Evolutionary conservation across 2,888 invertebrate species (phyloP), one percentile per base, ranked within the genome.

Genomic region (Euproctis similis): DNA sequence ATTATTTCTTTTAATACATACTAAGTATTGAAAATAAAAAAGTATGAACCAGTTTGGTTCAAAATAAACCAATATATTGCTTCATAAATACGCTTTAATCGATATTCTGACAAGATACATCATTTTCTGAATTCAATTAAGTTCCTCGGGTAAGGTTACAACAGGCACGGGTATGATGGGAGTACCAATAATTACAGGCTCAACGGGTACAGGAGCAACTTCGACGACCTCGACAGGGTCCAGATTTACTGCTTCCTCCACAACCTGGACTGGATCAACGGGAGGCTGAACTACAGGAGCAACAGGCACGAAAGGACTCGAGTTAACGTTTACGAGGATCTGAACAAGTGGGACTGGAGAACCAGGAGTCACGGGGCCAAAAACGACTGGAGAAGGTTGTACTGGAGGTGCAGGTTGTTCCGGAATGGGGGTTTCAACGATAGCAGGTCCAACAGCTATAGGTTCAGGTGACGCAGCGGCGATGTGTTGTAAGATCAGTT

Each of bases 301-400:
- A 7, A 31, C 28, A 31, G 32, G 13, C 2, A 30, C 31, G 28
- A 36, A 38, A 25, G 36, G 36, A 9, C 31, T 30, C 16, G 34
- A 26, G 12, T 38, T 36, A 24, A 54, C 38, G 44, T 53, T 56
- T 31, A 55, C 28, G 32, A 52, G 54, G 39, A 56, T 55, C 34
- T 53, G 52, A 27, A 53, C 47, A 12, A 54, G 46, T 30, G 51
- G 44, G 39, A 45, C 12, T 25, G 28, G 16, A 14, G 24, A 9
- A 2, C 30, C 30, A 10, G 11, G 17, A 8, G 34, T 29, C 9
- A 38, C 14, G 26, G 36, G 19, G 17, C 36, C 31, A 4, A 38
- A 3, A 12, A 26, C 19, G 4, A 27, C 31, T 11, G 31, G 31
- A 13, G 26, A 23, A n/a, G 12, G 3, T 9, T 18, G 17, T 4